Conservation (phyloP, 2,113 vertebrate species). For the Heterotis niloticus region DNA sequence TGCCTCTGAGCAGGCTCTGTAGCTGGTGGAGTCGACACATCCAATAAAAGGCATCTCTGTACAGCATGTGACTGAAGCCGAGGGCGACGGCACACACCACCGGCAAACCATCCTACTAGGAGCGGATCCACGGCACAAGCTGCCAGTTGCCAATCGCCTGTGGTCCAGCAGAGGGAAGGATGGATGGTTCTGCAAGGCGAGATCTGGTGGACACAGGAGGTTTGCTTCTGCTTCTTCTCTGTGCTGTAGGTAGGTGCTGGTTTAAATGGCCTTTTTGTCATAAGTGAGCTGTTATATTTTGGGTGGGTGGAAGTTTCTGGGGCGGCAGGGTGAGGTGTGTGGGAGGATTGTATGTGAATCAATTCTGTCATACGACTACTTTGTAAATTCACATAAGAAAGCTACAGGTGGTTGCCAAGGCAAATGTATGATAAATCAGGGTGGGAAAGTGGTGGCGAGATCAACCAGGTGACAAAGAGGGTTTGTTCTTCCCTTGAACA, state of each 20-base stretch:
- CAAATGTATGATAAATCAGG: not conserved
- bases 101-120: not conserved
- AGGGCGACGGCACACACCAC: not conserved
- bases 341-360: not conserved
- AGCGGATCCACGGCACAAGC: not conserved
- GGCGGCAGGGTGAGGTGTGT: not conserved
- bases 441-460: not conserved
- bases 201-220: not conserved
- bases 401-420: not conserved
- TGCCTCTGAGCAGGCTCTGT: not conserved
- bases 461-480: not conserved
- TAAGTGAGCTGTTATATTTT: not conserved
- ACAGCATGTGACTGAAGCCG: not conserved
- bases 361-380: not conserved
- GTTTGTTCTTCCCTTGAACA: not conserved
- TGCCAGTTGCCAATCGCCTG: not conserved
- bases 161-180: not conserved
- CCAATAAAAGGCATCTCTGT: constrained; percentile 3
- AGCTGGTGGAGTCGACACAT: constrained; percentile 8
- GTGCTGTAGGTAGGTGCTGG: not conserved
- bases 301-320: not conserved
- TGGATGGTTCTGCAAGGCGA: not conserved
- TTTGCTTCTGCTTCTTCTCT: not conserved
- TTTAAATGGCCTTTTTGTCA: not conserved
- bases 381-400: not conserved